Conservation (phyloP, 1,140 invertebrate genomes). For the Melanaphis sacchari region DNA sequence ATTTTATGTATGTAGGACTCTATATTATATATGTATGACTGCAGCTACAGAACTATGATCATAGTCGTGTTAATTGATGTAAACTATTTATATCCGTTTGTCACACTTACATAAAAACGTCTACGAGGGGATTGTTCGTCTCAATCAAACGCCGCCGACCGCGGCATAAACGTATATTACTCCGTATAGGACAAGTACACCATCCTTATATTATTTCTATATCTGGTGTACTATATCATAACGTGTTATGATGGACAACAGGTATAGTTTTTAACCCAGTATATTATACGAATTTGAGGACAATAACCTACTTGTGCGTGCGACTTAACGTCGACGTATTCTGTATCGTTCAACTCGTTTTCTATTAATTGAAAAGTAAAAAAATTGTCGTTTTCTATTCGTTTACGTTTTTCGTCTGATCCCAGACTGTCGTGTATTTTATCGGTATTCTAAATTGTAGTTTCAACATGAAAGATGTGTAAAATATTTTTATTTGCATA, state of each 20-base stretch:
- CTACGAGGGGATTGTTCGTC: conserved; percentile 38
- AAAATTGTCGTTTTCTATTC: neutral
- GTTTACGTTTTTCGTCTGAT: neutral
- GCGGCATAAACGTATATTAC: neutral
- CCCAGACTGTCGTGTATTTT: neutral
- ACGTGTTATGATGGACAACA: neutral
- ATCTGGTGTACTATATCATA: neutral
- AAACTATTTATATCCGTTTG: conserved; percentile 51
- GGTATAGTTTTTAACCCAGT: neutral
- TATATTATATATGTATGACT: neutral
- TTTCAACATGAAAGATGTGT: neutral
- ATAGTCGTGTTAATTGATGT: conserved; percentile 43
- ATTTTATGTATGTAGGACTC: neutral
- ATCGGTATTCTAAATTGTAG: neutral
- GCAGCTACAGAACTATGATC: neutral
- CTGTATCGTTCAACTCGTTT: neutral
- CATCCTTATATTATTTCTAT: neutral
- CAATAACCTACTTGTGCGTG: neutral
- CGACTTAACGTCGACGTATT: neutral
- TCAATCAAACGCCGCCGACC: neutral
- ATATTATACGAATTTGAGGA: neutral
- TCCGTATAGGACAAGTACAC: neutral
- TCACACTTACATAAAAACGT: neutral
- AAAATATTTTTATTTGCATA: neutral
- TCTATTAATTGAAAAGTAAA: neutral